A percentile compares a stretch with the other conserved stretches of the same genome.
Conservation (phyloP, 2,113 vertebrate genomes). For the Monopterus albus region DNA sequence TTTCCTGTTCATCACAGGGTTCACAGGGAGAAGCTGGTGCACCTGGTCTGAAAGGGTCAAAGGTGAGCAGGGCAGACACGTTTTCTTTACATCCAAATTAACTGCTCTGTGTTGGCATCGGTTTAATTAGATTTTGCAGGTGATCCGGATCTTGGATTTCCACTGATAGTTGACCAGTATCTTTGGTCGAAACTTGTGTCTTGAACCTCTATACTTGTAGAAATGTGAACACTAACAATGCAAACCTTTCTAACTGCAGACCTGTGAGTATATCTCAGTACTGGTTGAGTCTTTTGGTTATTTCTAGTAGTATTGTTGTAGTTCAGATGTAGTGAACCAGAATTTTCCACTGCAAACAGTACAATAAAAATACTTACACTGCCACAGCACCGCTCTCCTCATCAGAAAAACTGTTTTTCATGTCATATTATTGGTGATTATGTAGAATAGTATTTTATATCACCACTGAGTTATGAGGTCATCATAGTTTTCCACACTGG, state of each 20-base stretch:
- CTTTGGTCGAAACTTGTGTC: background rate
- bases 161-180: background rate
- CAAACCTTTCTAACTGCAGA: background rate
- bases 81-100: constrained; percentile 45
- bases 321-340: no score
- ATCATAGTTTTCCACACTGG: no score
- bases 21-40: constrained; percentile 91
- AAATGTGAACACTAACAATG: background rate
- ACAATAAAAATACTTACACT: no score
- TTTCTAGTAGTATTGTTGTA: no score
- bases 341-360: no score
- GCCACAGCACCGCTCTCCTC: no score
- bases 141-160: background rate
- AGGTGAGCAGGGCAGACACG: constrained; percentile 84
- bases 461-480: background rate
- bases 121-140: constrained; percentile 1
- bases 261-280: no score
- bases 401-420: no score
- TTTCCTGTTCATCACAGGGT: constrained; percentile 82
- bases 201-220: background rate
- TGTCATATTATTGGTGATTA: background rate
- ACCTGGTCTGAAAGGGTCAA: constrained; percentile 93
- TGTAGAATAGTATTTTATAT: no score
- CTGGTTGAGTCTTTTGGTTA: no score
- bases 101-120: background rate